These are phyloP conservation scores for Apis florea DNA, from an alignment of 1,140 invertebrate genomes.

Conservation along the genomic window DNA sequence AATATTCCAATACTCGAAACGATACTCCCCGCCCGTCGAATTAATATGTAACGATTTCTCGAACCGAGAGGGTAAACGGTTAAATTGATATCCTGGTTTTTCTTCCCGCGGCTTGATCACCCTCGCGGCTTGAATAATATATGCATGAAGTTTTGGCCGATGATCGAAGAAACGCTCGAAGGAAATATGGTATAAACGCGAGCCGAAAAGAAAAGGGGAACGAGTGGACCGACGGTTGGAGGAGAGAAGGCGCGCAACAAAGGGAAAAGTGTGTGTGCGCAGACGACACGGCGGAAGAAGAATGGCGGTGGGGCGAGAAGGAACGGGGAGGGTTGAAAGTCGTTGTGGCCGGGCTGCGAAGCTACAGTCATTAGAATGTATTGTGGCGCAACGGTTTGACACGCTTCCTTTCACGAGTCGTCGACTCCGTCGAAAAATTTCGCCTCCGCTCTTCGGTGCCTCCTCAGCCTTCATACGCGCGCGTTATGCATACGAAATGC, in stretches of 20 bases:
- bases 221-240: background rate
- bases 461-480: too few relatives aligned
- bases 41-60: conserved; percentile 35
- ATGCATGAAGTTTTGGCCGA: background rate
- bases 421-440: too few relatives aligned
- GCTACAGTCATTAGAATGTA: conserved; percentile 75
- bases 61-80: background rate
- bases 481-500: too few relatives aligned
- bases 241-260: conserved; percentile 3
- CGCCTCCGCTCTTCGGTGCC: too few relatives aligned
- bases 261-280: conserved; percentile 30
- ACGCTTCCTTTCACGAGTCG: conserved; percentile 42
- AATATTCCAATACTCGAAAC: background rate
- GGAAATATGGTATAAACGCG: conserved; percentile 47
- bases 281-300: conserved; percentile 43
- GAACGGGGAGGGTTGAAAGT: conserved; percentile 31
- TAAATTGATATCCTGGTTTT: conserved; percentile 17
- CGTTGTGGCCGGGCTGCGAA: conserved; percentile 38
- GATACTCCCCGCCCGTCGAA: background rate
- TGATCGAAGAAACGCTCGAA: conserved; percentile 21
- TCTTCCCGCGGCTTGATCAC: background rate
- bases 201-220: conserved; percentile 19
- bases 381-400: conserved; percentile 72
- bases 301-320: conserved; percentile 9
- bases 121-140: conserved; percentile 10